Conservation (phyloP, 2,797 vertebrate genomes). For the Corythornis leucogaster region DNA sequence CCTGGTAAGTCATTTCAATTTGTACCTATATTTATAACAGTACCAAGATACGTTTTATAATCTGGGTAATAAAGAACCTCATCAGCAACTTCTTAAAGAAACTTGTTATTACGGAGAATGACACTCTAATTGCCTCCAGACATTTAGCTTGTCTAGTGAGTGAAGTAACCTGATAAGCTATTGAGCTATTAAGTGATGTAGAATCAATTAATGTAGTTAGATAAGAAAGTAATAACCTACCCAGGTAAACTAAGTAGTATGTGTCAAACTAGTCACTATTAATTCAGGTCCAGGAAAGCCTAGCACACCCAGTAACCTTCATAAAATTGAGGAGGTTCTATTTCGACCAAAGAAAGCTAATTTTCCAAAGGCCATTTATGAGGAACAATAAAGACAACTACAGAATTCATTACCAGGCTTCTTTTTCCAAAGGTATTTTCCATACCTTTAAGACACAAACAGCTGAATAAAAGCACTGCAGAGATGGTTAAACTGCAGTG, state of each 20-base stretch:
- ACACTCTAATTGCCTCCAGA: slow-evolving; percentile 78
- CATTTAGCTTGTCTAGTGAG: slow-evolving; percentile 74
- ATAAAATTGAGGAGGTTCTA: neutral
- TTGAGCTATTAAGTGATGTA: slow-evolving; percentile 78
- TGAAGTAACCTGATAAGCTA: slow-evolving; percentile 76
- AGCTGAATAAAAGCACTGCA: neutral
- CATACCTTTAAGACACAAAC: neutral
- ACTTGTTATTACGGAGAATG: slow-evolving; percentile 77
- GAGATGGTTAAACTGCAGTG: neutral
- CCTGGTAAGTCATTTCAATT: slow-evolving; percentile 69
- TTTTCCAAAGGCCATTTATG: neutral
- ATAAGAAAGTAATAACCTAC: slow-evolving; percentile 76
- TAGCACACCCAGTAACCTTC: neutral
- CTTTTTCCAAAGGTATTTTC: neutral
- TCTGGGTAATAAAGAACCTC: slow-evolving; percentile 75
- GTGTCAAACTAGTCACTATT: slow-evolving; percentile 67
- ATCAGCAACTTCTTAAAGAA: slow-evolving; percentile 78
- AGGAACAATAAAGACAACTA: neutral
- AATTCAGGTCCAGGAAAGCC: slow-evolving; percentile 32
- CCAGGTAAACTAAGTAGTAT: slow-evolving; percentile 70
- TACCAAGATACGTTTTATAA: slow-evolving; percentile 69
- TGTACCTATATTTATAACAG: slow-evolving; percentile 69
- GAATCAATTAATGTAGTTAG: slow-evolving; percentile 78
- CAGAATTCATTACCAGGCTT: neutral
- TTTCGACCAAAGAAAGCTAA: neutral